Evolutionary conservation across 2,888 invertebrate genomes (phyloP), one percentile per base, ranked within the genome.

Genomic region (Diloba caeruleocephala): DNA sequence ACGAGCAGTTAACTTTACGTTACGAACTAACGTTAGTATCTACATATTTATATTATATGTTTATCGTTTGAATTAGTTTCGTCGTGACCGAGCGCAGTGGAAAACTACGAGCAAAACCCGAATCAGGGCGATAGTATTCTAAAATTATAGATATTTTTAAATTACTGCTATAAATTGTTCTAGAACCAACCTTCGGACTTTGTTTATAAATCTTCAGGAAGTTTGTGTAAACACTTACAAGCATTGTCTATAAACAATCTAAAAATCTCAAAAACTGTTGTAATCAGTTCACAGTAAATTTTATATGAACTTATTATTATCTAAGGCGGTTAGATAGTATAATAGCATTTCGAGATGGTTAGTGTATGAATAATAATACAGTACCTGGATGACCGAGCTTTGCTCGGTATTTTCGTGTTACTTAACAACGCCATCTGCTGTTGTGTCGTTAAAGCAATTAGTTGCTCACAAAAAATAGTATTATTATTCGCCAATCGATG

Each of bases 31-130:
- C n/a, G n/a, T n/a, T n/a, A n/a, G 6, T 21, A 21, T 5, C 21
- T 7, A 21, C 5, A 4, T 21, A 29, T 54, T 19, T 38, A 57
- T 21, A 21, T 14, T 21, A 31, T 37, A 26, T 68, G 46, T 69
- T 69, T 68, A 64, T 69, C 55, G 29, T 68, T 49, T 36, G 12
- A 44, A 68, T 69, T 69, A 71, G 55, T 55, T 52, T 45, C 23
- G 26, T 69, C 72, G 72, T 69, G 68, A 72, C 44, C 52, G 15
- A 33, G 44, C 52, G 65, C 51, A 52, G 44, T 33, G 72, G 54
- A 58, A 72, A 72, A 37, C 54, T 61, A 39, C 36, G 3, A 49
- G 38, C 45, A 25, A 42, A 42, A 8, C 43, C 33, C 34, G 14
- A 29, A 32, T 7, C 29, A 28, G 23, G 28, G 29, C 19, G 13